Evolutionary conservation across 2,888 invertebrate genomes (phyloP).

Genomic region (Rhodophaea formosa): DNA sequence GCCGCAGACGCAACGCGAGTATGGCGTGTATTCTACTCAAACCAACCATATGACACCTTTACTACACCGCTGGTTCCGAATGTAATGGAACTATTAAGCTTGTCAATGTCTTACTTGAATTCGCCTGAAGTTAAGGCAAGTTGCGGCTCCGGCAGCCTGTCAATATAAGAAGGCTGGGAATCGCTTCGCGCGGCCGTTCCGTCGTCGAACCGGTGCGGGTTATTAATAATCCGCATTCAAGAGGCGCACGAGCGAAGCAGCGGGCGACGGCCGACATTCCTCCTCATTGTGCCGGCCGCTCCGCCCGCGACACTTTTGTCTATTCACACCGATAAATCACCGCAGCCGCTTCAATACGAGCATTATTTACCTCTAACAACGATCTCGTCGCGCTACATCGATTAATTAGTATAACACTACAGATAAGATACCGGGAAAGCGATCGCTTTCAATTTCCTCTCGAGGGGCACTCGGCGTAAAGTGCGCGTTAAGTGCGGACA

Average conservation of each 20-base stretch:
- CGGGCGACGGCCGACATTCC: conserved; percentile 64
- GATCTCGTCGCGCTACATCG: conserved; percentile 68
- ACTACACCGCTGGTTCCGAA: not conserved
- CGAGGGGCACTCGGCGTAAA: conserved; percentile 79
- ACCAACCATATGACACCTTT: not conserved
- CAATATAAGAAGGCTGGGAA: not conserved
- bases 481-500: conserved; percentile 80
- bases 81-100: not conserved
- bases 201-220: conserved; percentile 61
- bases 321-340: conserved; percentile 79
- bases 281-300: conserved; percentile 71
- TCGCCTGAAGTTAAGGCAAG: not conserved
- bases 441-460: conserved; percentile 81
- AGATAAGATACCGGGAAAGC: conserved; percentile 79
- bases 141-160: not conserved
- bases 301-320: conserved; percentile 79
- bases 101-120: not conserved
- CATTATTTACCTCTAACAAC: conserved; percentile 76
- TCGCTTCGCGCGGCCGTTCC: conserved; percentile 32
- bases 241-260: conserved; percentile 66
- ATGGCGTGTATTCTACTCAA: not conserved
- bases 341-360: conserved; percentile 63
- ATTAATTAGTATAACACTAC: conserved; percentile 80
- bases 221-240: conserved; percentile 80
- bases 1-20: conserved; percentile 32